phyloP scores from a whole-genome alignment of 2,113 vertebrate genomes.

The Amphiprion ocellaris region DNA sequence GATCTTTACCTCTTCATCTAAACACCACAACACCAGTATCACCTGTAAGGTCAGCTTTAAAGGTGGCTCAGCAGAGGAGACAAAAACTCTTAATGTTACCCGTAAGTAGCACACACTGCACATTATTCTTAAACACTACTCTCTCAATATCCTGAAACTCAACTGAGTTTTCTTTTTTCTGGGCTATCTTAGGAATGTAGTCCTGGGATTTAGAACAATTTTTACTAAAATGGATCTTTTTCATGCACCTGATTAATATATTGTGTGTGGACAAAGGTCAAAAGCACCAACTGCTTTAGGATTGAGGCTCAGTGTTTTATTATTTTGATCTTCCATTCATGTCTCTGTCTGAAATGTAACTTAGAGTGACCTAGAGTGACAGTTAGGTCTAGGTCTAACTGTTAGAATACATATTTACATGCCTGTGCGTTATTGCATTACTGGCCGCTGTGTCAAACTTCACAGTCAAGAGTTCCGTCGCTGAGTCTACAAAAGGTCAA shows the following conservation, averaged over 20 bases:
- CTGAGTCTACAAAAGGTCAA: accelerated
- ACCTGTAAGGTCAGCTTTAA: constrained; percentile 37
- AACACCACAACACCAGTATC: neutral
- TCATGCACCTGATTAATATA: no score
- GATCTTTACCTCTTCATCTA: constrained; percentile 10
- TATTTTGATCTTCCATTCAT: no score
- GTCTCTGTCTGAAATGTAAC: no score
- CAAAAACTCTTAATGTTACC: neutral
- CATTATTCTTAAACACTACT: neutral
- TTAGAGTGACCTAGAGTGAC: no score
- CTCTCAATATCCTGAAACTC: neutral
- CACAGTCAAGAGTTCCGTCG: constrained; percentile 40
- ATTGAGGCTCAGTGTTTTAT: no score
- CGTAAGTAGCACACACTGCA: constrained; percentile 46
- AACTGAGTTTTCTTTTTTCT: neutral
- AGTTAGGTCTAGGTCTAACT: no score
- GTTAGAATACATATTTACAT: no score
- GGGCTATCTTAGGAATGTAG: no score
- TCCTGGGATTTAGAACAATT: no score
- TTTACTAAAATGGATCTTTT: no score
- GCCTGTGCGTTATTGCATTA: neutral
- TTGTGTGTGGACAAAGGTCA: no score
- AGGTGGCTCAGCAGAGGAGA: neutral
- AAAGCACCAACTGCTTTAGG: no score
- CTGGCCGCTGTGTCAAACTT: constrained; percentile 3